phyloP scores from a whole-genome alignment of 2,888 invertebrate genomes.

The Minunthozetes semirufus region DNA sequence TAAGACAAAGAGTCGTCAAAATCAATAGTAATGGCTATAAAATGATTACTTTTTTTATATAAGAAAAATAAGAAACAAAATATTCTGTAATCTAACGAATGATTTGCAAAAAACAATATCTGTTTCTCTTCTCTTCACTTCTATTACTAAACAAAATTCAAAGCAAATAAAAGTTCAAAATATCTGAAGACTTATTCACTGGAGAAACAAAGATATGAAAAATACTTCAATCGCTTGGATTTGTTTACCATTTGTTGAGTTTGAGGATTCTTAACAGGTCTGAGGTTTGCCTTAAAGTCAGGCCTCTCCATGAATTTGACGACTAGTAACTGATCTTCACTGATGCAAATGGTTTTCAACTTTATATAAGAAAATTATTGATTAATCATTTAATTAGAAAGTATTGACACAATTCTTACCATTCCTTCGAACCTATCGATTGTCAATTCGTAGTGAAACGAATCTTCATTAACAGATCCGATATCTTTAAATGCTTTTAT shows the following conservation, averaged over 20 bases:
- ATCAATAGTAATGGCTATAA: not conserved
- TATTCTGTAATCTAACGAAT: no score
- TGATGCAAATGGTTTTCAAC: slow-evolving; percentile 8
- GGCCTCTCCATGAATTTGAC: slow-evolving; percentile 18
- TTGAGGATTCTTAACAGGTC: not conserved
- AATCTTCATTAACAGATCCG: not conserved
- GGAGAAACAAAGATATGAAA: not conserved
- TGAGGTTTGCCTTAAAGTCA: slow-evolving; percentile 9
- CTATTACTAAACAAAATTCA: no score
- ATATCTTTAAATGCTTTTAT: not conserved
- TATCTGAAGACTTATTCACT: not conserved
- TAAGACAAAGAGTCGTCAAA: not conserved
- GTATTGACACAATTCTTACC: not conserved
- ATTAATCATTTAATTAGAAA: not conserved
- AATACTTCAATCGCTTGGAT: not conserved
- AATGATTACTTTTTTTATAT: not conserved
- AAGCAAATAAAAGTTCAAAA: not conserved
- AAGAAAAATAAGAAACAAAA: not conserved
- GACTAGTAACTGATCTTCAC: slow-evolving; percentile 1
- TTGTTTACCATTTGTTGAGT: slow-evolving; percentile 21
- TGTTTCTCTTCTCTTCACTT: no score
- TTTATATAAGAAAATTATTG: not conserved
- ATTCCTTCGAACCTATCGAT: slow-evolving; percentile 26
- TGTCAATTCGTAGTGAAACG: slow-evolving; percentile 3
- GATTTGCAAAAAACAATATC: not conserved